These are phyloP conservation scores for Speoplatyrhinus poulsoni DNA, from an alignment of 2,113 vertebrate species.

Conservation along the genomic window DNA sequence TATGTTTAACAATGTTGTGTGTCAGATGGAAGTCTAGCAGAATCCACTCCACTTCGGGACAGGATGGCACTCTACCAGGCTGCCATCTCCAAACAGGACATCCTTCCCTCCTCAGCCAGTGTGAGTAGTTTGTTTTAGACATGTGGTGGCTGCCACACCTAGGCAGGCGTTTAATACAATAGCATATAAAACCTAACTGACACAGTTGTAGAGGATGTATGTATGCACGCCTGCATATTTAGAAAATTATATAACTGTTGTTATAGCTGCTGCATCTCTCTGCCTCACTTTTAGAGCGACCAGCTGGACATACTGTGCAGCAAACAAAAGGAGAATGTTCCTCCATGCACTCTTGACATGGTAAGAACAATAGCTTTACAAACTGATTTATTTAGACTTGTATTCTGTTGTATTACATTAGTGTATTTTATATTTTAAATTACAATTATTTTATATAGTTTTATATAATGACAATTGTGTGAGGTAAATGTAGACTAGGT, in stretches of 20 bases:
- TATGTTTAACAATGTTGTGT: not conserved
- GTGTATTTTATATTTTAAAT: no score
- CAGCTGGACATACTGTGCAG: conserved; percentile 72
- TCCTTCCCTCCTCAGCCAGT: conserved; percentile 40
- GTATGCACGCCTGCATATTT: no score
- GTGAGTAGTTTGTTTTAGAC: conserved; percentile 50
- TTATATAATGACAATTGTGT: no score
- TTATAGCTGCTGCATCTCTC: not conserved
- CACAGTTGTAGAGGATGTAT: no score
- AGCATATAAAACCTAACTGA: not conserved
- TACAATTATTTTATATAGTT: no score
- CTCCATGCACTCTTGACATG: conserved; percentile 76
- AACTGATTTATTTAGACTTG: not conserved
- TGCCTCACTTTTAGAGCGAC: conserved; percentile 66
- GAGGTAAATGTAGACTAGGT: no score
- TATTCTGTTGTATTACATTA: not conserved
- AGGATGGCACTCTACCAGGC: conserved; percentile 95
- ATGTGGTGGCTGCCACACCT: no score
- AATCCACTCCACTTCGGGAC: conserved; percentile 87
- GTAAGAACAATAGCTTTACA: conserved; percentile 39
- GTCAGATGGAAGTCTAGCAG: conserved; percentile 72
- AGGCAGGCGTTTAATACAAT: not conserved
- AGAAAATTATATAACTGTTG: no score
- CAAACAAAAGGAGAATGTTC: conserved; percentile 92
- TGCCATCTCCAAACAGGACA: conserved; percentile 86